Evolutionary conservation across 2,888 invertebrate genomes (phyloP).

Genomic region (Heteropelma amictum): DNA sequence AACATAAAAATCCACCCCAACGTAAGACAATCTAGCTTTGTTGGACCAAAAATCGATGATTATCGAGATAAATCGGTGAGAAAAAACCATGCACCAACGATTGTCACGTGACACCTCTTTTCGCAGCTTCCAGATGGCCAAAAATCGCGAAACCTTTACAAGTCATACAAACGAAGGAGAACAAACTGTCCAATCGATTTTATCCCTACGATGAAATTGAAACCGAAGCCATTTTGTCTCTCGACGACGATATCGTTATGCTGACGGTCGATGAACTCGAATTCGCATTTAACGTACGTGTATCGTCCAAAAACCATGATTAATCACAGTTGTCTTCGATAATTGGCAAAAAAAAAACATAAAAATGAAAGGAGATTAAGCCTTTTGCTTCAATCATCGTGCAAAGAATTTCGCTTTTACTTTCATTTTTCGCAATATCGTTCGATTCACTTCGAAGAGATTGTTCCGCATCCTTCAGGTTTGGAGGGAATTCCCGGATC

Average conservation of each 20-base stretch:
- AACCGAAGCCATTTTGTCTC: conserved; percentile 96
- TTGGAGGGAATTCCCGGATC: conserved; percentile 97
- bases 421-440: neutral
- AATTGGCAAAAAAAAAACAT: neutral
- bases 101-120: conserved; percentile 34
- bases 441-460: neutral
- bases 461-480: conserved; percentile 83
- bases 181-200: conserved; percentile 96
- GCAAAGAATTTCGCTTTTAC: too few species aligned
- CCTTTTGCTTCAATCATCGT: too few species aligned
- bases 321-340: neutral
- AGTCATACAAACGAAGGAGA: conserved; percentile 93
- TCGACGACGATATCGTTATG: conserved; percentile 98
- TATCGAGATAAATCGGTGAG: neutral
- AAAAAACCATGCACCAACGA: neutral
- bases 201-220: conserved; percentile 97
- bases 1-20: conserved; percentile 92
- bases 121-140: conserved; percentile 91
- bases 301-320: neutral
- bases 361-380: neutral
- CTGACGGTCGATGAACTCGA: conserved; percentile 96
- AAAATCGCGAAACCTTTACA: conserved; percentile 92
- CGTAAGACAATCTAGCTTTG: conserved; percentile 80
- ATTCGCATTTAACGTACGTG: conserved; percentile 87
- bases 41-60: neutral